Conservation (phyloP, 2,888 invertebrate species). For the Caenorhabditis doughertyi region DNA sequence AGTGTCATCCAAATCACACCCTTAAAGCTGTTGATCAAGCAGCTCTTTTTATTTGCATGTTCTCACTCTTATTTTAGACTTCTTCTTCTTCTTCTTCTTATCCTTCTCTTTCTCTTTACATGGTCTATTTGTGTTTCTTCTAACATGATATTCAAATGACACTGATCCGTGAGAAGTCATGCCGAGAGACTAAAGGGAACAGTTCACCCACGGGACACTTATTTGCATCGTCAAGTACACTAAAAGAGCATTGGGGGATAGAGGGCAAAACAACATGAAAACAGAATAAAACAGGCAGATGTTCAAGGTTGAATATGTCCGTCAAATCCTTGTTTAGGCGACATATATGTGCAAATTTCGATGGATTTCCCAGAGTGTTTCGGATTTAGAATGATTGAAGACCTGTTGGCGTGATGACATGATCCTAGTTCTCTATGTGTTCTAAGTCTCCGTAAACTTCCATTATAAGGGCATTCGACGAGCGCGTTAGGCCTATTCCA, state of each 20-base stretch:
- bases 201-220: slow-evolving; percentile 6
- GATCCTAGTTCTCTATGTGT: not conserved
- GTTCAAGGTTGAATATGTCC: slow-evolving; percentile 46
- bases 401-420: not conserved
- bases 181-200: slow-evolving; percentile 2
- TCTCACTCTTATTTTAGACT: slow-evolving; percentile 12
- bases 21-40: slow-evolving; percentile 9
- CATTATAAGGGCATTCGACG: too few relatives aligned
- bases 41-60: slow-evolving; percentile 41
- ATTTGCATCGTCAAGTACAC: slow-evolving; percentile 59
- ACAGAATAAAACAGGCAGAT: slow-evolving; percentile 35
- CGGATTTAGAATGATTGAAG: slow-evolving; percentile 33
- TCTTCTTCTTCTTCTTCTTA: slow-evolving; percentile 27
- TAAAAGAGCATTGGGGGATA: slow-evolving; percentile 37
- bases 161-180: slow-evolving; percentile 43
- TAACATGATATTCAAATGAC: slow-evolving; percentile 43
- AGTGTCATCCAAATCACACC: slow-evolving; percentile 33
- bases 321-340: slow-evolving; percentile 1
- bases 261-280: slow-evolving; percentile 19
- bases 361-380: slow-evolving; percentile 3
- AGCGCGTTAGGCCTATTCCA: not conserved
- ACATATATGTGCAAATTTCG: slow-evolving; percentile 37
- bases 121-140: slow-evolving; percentile 43
- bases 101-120: not conserved
- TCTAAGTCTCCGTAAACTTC: too few relatives aligned